A percentile compares a stretch with the other conserved stretches of the same genome.
Conservation (phyloP, 1,140 invertebrate genomes). For the Phenacoccus solenopsis region DNA sequence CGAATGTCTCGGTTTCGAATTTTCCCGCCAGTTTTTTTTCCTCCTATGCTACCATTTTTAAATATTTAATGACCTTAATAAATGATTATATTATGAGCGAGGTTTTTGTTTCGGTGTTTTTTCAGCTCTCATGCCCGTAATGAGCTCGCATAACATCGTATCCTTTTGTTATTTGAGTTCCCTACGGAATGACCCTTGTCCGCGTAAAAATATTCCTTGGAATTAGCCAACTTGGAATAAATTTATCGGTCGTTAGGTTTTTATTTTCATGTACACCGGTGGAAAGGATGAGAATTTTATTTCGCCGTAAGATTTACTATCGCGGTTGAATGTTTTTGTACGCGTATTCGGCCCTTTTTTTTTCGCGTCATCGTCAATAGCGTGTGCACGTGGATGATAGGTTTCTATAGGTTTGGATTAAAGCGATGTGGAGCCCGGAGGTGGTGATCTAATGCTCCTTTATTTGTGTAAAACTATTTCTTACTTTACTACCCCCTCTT, state of each 20-base stretch:
- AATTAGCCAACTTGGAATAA: neutral
- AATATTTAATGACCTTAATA: conserved; percentile 10
- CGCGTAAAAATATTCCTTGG: neutral
- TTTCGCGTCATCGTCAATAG: no score
- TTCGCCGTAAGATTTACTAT: no score
- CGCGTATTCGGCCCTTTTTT: no score
- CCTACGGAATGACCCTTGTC: neutral
- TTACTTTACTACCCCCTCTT: no score
- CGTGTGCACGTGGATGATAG: no score
- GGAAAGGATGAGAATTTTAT: neutral
- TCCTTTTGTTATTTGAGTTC: neutral
- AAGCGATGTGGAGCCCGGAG: no score
- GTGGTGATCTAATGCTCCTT: no score
- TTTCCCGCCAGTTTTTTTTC: neutral
- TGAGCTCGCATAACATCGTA: neutral
- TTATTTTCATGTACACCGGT: neutral
- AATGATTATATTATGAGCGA: neutral
- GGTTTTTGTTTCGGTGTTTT: neutral
- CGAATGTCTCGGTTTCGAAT: neutral
- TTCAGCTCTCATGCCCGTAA: neutral
- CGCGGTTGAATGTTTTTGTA: no score
- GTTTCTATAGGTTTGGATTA: no score
- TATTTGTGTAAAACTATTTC: no score
- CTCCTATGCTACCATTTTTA: neutral
- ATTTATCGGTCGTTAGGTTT: neutral